Conservation (phyloP, 2,113 vertebrate genomes). For the Saccopteryx leptura region DNA sequence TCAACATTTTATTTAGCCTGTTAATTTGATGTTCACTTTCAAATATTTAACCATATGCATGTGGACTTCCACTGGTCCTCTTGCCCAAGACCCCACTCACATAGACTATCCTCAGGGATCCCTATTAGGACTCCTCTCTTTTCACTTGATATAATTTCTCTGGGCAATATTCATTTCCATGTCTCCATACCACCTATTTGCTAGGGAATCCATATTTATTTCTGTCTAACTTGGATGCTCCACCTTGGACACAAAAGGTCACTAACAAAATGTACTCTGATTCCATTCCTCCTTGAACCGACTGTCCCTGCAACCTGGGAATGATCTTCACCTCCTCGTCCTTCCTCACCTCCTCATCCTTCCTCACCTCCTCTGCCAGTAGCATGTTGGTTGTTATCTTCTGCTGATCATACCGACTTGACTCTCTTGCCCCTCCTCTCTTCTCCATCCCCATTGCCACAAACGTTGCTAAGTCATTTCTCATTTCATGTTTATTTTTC, state of each 20-base stretch:
- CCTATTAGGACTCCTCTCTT: background rate
- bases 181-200: background rate
- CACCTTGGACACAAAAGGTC: background rate
- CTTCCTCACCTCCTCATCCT: background rate
- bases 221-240: background rate
- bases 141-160: background rate
- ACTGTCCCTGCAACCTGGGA: background rate
- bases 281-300: background rate
- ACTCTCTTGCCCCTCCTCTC: background rate
- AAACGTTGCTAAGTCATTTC: background rate
- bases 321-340: background rate
- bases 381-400: fast-evolving
- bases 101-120: background rate
- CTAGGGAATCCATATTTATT: background rate
- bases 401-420: background rate
- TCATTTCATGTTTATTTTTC: background rate
- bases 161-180: background rate
- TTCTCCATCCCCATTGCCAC: background rate
- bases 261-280: background rate
- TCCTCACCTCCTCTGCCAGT: background rate
- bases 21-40: background rate
- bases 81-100: background rate
- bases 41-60: background rate
- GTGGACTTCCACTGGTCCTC: background rate
- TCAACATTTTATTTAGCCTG: background rate